A percentile compares a stretch with the other conserved stretches of the same genome.
These are phyloP conservation scores for Caligus rogercresseyi DNA, from an alignment of 1,140 invertebrate genomes.

Conservation along the genomic window DNA sequence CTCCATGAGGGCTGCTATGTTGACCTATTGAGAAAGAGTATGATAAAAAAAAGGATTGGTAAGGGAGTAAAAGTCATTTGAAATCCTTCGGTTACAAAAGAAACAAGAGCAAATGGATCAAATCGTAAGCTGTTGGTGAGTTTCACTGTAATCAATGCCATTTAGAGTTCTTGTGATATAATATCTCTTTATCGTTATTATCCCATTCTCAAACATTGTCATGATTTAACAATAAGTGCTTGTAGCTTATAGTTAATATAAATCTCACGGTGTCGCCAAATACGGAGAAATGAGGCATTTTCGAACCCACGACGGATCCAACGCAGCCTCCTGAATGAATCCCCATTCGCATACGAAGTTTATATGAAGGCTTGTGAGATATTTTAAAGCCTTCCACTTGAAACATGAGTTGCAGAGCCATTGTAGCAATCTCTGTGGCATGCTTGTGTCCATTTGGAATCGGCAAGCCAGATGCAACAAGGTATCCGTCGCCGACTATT, in stretches of 20 bases:
- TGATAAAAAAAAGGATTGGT: too few relatives aligned
- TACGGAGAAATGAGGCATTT: conserved; percentile 8
- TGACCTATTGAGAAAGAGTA: neutral
- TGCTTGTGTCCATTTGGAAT: neutral
- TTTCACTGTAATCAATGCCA: too few relatives aligned
- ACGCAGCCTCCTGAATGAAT: conserved; percentile 1
- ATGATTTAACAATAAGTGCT: too few relatives aligned
- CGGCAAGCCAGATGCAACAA: neutral
- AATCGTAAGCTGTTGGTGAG: too few relatives aligned
- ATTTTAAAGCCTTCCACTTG: conserved; percentile 3
- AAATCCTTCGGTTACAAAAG: too few relatives aligned
- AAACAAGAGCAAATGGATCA: too few relatives aligned
- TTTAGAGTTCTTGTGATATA: too few relatives aligned
- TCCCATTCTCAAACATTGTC: too few relatives aligned
- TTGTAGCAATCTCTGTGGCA: conserved; percentile 1
- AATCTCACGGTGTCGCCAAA: neutral
- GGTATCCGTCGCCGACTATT: conserved; percentile 1
- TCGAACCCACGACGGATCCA: conserved; percentile 1
- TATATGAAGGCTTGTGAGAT: neutral
- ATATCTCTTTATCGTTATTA: too few relatives aligned
- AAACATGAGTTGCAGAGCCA: conserved; percentile 1
- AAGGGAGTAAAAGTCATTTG: too few relatives aligned
- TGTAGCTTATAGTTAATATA: too few relatives aligned
- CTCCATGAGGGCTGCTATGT: conserved; percentile 3
- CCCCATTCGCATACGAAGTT: neutral